Base-by-base conservation (phyloP, 2,888 invertebrate genomes). In the Hipparchia semele region DNA sequence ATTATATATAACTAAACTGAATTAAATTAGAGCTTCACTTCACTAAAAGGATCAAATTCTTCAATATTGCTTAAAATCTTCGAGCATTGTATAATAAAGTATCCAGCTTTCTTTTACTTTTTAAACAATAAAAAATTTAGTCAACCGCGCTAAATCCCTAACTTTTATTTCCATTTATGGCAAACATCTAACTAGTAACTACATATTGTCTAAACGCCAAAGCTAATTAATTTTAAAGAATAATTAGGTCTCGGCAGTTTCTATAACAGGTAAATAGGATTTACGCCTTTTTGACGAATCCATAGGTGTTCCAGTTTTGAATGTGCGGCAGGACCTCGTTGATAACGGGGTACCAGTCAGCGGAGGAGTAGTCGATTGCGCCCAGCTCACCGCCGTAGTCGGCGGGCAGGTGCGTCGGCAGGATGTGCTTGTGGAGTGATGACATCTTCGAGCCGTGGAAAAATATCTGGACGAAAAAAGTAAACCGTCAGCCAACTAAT, bases 361-460 rank as follows among this genome's bases (percentile, higher is more conserved):
- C 95, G 49, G 96, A 96, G 45, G 95, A 94, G 87, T 98, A 98
- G 89, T 97, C 94, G 74, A 98, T 96, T 82, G 95, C 95, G 0
- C 97, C 96, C 59, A 96, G 86, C 69, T 94, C 90, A 53, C 98
- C 98, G 75, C 96, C 97, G 86, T 97, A 98, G 89, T 97, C 96
- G 60, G 94, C 92, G 0, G 98, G 98, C 78, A 98, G 87, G 83
- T 96, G 95, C 51, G 95, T 94, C 0, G 96, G 95, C 0, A 94
- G 93, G 79, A 98, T 86, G 87, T 96, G 94, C 84, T 96, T 95
- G 85, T 98, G 98, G 5, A 98, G 94, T 0, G 96, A 96, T 53
- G 95, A 83, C 97, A 97, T 97, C 84, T 98, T 96, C 73, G 94
- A 94, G 12, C 97, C 97, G 87, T 98, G 98, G 96, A 98, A 97